phyloP scores from a whole-genome alignment of 1,140 invertebrate genomes.

The Hestina assimilis region DNA sequence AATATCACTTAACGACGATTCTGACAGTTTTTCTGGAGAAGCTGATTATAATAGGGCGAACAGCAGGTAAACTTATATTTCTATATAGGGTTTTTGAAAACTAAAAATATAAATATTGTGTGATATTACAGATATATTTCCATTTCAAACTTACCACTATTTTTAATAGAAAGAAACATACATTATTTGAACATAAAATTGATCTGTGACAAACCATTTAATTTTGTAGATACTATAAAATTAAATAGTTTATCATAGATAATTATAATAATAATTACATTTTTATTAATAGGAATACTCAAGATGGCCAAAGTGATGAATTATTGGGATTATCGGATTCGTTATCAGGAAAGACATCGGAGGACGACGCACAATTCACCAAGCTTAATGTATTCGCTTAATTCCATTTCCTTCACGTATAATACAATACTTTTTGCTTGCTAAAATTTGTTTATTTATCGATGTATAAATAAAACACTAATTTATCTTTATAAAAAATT shows the following conservation, averaged over 20 bases:
- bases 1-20: slow-evolving; percentile 74
- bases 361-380: slow-evolving; percentile 36
- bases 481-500: no score
- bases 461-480: no score
- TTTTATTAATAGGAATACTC: slow-evolving; percentile 42
- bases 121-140: not conserved
- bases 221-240: no score
- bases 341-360: slow-evolving; percentile 38
- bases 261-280: not conserved
- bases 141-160: no score
- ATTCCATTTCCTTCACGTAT: not conserved
- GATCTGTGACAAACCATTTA: no score
- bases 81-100: no score
- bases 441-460: no score
- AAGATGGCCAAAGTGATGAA: slow-evolving; percentile 42
- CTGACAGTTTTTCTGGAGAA: slow-evolving; percentile 69
- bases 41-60: slow-evolving; percentile 48
- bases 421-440: not conserved
- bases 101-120: not conserved
- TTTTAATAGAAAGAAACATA: no score
- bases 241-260: not conserved
- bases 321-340: slow-evolving; percentile 42
- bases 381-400: slow-evolving; percentile 47
- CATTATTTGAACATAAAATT: no score
- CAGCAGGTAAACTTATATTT: slow-evolving; percentile 36